Conservation (phyloP, 2,113 vertebrate genomes). For the Lophochroa leadbeateri region DNA sequence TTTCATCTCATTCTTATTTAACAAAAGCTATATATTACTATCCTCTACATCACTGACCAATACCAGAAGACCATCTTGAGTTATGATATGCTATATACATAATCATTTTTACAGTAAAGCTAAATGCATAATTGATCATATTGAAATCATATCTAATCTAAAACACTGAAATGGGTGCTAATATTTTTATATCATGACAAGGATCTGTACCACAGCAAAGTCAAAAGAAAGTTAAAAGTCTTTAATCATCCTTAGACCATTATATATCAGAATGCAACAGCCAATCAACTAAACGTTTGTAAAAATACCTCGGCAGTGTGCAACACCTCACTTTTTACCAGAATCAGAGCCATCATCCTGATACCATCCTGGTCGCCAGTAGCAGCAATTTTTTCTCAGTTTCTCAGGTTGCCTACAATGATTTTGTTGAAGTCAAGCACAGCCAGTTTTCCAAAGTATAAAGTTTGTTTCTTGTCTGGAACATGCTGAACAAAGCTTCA, state of each 20-base stretch:
- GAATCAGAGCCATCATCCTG: background rate
- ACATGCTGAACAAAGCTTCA: background rate
- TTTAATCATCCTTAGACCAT: background rate
- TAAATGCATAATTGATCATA: background rate
- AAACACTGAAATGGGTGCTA: background rate
- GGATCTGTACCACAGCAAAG: background rate
- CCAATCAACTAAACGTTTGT: background rate
- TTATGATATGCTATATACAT: constrained; percentile 10
- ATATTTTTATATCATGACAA: background rate
- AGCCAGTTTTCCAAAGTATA: background rate
- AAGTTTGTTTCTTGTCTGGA: background rate
- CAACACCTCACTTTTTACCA: background rate
- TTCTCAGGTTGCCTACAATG: background rate
- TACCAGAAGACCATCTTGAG: background rate
- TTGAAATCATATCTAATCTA: background rate
- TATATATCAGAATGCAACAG: background rate
- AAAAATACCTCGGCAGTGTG: background rate
- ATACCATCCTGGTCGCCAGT: background rate
- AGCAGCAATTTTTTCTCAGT: background rate
- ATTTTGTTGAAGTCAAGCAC: background rate
- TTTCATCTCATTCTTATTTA: constrained; percentile 24
- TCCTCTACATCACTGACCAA: background rate
- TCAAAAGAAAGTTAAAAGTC: background rate
- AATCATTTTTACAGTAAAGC: constrained; percentile 33
- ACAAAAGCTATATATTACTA: constrained; percentile 6